Conservation (phyloP, 30 jellyfish, hydroid and myxozoan species). For the Aurelia coerulea region DNA sequence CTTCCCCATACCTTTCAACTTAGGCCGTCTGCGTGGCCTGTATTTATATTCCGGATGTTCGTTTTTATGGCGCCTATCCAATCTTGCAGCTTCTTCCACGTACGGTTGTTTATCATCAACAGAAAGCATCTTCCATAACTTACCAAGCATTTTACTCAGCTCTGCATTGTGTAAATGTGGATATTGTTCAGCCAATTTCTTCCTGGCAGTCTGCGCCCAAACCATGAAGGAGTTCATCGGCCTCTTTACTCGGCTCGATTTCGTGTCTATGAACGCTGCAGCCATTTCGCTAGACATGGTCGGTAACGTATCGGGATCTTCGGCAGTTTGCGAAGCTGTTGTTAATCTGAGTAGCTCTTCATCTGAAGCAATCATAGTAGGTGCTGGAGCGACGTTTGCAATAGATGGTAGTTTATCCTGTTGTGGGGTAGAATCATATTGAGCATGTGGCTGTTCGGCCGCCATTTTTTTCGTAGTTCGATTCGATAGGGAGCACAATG, state of each 20-base stretch:
- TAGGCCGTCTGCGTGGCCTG: slow-evolving; percentile 98
- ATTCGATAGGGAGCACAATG: slow-evolving; percentile 50
- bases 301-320: slow-evolving; percentile 34
- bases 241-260: slow-evolving; percentile 94
- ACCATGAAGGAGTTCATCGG: slow-evolving; percentile 98
- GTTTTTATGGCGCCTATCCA: slow-evolving; percentile 94
- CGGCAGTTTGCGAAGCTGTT: slow-evolving; percentile 60
- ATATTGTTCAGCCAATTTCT: slow-evolving; percentile 93
- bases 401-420: slow-evolving; percentile 48
- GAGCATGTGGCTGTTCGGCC: slow-evolving; percentile 90
- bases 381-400: slow-evolving; percentile 51
- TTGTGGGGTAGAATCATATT: slow-evolving; percentile 58
- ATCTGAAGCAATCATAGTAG: slow-evolving; percentile 75
- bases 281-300: slow-evolving; percentile 66
- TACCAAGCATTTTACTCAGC: slow-evolving; percentile 96
- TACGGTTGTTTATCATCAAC: slow-evolving; percentile 97
- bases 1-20: slow-evolving; percentile 80
- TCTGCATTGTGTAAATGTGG: slow-evolving; percentile 98
- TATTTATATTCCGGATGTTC: slow-evolving; percentile 98
- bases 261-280: slow-evolving; percentile 78
- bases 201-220: slow-evolving; percentile 99
- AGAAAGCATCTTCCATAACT: slow-evolving; percentile 95
- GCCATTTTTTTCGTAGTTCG: slow-evolving; percentile 82
- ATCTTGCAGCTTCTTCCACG: slow-evolving; percentile 96
- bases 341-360: slow-evolving; percentile 87